These are phyloP conservation scores for Bathybates hornii DNA, from an alignment of 2,113 vertebrate species.

Conservation along the genomic window DNA sequence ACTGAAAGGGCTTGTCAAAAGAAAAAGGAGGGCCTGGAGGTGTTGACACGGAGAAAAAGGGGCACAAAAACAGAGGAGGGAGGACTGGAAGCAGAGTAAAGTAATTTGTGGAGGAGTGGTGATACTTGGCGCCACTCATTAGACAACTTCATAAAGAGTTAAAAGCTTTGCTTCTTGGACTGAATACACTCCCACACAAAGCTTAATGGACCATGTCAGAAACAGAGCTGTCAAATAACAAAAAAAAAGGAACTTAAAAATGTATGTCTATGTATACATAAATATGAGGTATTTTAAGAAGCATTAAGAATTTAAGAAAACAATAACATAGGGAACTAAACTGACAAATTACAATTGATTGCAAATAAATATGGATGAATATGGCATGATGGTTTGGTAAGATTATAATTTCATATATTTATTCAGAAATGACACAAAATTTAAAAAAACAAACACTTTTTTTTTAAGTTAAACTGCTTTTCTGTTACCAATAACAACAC, in stretches of 20 bases:
- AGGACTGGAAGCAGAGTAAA: conserved; percentile 13
- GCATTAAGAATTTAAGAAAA: background rate
- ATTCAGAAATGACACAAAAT: background rate
- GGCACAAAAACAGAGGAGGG: background rate
- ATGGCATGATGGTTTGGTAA: background rate
- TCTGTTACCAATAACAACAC: background rate
- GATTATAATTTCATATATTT: background rate
- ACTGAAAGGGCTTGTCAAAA: background rate
- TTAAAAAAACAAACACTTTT: accelerated
- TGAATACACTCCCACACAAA: conserved; percentile 16
- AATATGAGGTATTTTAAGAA: background rate
- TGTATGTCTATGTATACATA: background rate
- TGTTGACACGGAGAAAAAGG: conserved; percentile 4
- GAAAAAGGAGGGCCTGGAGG: background rate
- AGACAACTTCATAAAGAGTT: conserved; percentile 56
- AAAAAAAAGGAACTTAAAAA: background rate
- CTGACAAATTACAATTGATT: background rate
- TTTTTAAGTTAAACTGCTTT: background rate
- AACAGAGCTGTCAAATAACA: background rate
- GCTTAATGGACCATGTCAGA: conserved; percentile 21
- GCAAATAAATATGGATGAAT: background rate
- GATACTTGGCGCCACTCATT: conserved; percentile 54
- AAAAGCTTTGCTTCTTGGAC: conserved; percentile 48
- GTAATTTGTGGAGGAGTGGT: conserved; percentile 58
- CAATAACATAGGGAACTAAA: background rate